Base-by-base conservation (phyloP, 2,113 vertebrate species). In the rabbit (Oryctolagus cuniculus) region DNA sequence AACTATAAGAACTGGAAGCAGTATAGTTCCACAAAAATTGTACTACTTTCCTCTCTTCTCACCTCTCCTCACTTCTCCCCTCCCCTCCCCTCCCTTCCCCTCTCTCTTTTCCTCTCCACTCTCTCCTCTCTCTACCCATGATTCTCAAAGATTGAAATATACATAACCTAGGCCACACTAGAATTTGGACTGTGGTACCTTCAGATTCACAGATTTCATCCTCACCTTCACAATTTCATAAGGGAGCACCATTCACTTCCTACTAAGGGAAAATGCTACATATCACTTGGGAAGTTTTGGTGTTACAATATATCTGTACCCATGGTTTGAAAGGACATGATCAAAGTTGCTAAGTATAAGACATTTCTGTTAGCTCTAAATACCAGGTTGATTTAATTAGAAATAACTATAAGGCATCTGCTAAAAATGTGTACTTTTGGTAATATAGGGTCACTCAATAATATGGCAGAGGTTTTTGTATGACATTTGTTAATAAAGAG, bases 401-500 rank as follows among this genome's bases (percentile, higher is more conserved):
- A 90, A 98, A 97, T 88, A 95, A 85, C 89, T 91, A 34, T 97
- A 91, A 94, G 92, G 94, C 72, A 31, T 95, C 95, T 97, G 87
- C 66, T 78, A 83, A 97, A 96, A 97, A 87, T 74, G 96, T 96
- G 92, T 69, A 93, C 70, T 93, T 74, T 95, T 29, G 36, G 89
- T 96, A 93, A 89, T 95, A 89, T 95, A 4, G 51, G 77, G 93
- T 97, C 95, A 95, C 94, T 97, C 88, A 66, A 0, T 0, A 96
- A 96, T 96, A 96, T 95, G 86, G 95, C 89, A 92, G 74, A 73
- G 84, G 86, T 97, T 98, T 98, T 97, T 97, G 93, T 97, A 97
- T 97, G 98, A 96, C 95, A 97, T 97, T 97, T 97, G 95, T 92
- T 98, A 97, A 98, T 96, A 98, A 98, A 96, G 96, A 96, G 90